Base-by-base conservation (phyloP, 2,888 invertebrate species). In the Archaeoteleia sp. region DNA sequence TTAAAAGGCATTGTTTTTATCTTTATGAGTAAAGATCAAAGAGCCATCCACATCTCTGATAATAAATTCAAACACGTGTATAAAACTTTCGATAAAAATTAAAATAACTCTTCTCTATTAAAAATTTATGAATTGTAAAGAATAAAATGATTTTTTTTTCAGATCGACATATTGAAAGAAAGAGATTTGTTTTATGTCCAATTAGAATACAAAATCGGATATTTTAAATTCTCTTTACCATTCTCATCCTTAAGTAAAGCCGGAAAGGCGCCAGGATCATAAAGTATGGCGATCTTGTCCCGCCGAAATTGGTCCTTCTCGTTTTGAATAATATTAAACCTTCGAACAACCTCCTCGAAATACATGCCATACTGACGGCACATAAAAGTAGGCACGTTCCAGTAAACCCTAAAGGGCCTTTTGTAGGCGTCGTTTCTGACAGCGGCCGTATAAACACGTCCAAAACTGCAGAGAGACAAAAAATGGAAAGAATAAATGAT, bases 381-480 rank as follows among this genome's bases (percentile, higher is more conserved):
- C 86, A 92, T 91, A 78, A 90, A 91, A 0, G 92, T 91, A 0
- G 94, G 94, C 0, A 91, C 90, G 82, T 94, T 94, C 94, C 94
- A 94, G 79, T 90, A 92, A 0, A 92, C 88, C 20, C 87, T 84
- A 74, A 91, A 89, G 3, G 63, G 46, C 6, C 48, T 34, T 35
- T 49, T 40, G 35, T 57, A 51, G 17, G 51, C 46, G 35, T 69
- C 53, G 8, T 55, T 53, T n/a, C 37, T 34, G n/a, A 46, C 34
- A 9, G 45, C 63, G 6, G 17, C 42, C 5, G 53, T 46, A 29
- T 42, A 53, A 46, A 34, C 48, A 29, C 20, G 42, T 30, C 48
- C 62, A 14, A 48, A 40, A 40, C 67, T 67, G 23, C 27, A 7
- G 6, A 10, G n/a, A n/a, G n/a, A n/a, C n/a, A n/a, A n/a, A n/a